Base-by-base conservation (phyloP, 2,888 invertebrate species). In the Oscheius sp. region DNA sequence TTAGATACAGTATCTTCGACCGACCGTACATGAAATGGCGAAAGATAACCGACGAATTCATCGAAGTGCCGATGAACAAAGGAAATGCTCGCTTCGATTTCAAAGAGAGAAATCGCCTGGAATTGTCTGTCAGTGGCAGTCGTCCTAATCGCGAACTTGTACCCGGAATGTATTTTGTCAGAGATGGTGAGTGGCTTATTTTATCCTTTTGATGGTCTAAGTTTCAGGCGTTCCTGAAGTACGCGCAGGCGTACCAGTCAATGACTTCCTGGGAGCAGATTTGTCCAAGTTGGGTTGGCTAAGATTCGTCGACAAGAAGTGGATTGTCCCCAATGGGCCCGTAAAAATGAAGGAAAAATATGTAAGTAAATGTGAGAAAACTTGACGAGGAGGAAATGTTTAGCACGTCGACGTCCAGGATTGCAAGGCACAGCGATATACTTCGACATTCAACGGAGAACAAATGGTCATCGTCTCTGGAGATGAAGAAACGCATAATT, bases 241-340 rank as follows among this genome's bases (percentile, higher is more conserved):
- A 5, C 77, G 82, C 12, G 77, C 80, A 12, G 82, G 78, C 6
- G 73, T 79, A 3, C 68, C 75, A 1, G 21, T 85, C 41, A 85
- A 85, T 69, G 80, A 75, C 18, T 61, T 76, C 7, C 43, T 58
- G 23, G 86, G 85, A 64, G 78, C 75, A 52, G 73, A 68, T 56
- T 52, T 85, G 45, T 76, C 80, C 27, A 85, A 82, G 27, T 64
- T 85, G 35, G 85, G 85, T 0, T 84, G 84, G 84, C 72, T 86
- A 16, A 74, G 84, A n/a, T 75, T 64, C 18, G 68, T 73, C 7
- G 76, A 73, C 23, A 71, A 66, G 5, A 71, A 74, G 72, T 72
- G 71, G 69, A 53, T 41, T n/a, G 69, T 76, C 55, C 56, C 59
- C 27, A 76, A 76, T 63, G 72, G 76, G 49, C 68, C 72, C 23